Conservation (phyloP, 2,888 invertebrate genomes). For the Drosophila imparisetae region DNA sequence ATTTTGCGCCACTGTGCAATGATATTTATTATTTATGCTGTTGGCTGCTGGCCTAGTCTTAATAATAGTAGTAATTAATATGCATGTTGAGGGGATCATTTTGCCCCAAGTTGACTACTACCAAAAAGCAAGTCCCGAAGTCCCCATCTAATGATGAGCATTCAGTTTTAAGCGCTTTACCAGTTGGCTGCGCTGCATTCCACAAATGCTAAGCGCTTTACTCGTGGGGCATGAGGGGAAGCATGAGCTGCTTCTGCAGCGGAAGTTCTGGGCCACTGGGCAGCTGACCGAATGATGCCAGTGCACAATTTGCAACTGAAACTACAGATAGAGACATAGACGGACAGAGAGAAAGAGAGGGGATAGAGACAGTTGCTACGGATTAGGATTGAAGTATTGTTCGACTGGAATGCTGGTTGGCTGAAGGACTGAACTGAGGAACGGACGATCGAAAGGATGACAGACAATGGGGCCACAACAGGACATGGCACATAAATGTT, state of each 20-base stretch:
- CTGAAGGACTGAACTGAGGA: conserved; percentile 3
- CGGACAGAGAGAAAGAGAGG: background rate
- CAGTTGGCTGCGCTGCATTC: conserved; percentile 41
- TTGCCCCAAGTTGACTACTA: conserved; percentile 17
- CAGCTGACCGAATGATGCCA: conserved; percentile 50
- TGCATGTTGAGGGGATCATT: conserved; percentile 27
- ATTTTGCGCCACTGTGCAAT: conserved; percentile 9
- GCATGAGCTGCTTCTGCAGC: conserved; percentile 6
- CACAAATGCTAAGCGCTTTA: conserved; percentile 57
- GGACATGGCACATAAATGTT: conserved; percentile 52
- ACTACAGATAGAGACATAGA: conserved; percentile 3
- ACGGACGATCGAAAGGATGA: conserved; percentile 4
- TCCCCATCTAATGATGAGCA: conserved; percentile 44
- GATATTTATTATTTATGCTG: background rate
- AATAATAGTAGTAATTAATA: conserved; percentile 37
- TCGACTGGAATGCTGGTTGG: conserved; percentile 2
- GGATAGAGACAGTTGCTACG: conserved; percentile 47
- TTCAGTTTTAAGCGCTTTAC: conserved; percentile 70
- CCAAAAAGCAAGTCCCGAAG: conserved; percentile 27
- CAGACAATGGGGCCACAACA: conserved; percentile 21
- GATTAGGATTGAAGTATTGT: conserved; percentile 51
- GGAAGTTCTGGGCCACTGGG: conserved; percentile 48
- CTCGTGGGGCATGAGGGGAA: background rate
- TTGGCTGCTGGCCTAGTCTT: conserved; percentile 1
- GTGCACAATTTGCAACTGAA: conserved; percentile 41